Evolutionary conservation across 2,797 vertebrate genomes (phyloP).

Genomic region (Epinephelus malabaricus): DNA sequence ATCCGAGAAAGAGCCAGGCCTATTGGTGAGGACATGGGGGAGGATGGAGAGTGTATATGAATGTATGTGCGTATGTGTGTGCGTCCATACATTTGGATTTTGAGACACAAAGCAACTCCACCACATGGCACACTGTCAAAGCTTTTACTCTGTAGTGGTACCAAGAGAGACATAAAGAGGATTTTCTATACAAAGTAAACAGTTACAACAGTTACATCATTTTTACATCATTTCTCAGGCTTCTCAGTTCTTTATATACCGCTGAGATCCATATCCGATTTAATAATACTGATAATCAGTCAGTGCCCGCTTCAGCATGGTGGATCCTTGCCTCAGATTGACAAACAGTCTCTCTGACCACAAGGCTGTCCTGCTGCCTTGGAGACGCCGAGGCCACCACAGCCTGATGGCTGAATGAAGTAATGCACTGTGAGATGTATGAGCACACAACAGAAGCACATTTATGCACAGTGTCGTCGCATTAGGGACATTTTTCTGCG

Average conservation of each 20-base stretch:
- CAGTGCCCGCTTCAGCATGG: slow-evolving; percentile 11
- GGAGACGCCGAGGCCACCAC: background rate
- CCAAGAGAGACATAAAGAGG: slow-evolving; percentile 15
- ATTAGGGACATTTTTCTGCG: slow-evolving; percentile 43
- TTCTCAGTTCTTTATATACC: slow-evolving; percentile 26
- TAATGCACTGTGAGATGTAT: slow-evolving; percentile 15
- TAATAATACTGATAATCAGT: slow-evolving; percentile 14
- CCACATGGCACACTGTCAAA: slow-evolving; percentile 3
- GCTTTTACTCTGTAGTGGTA: slow-evolving; percentile 1
- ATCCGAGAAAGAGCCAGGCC: slow-evolving; percentile 90
- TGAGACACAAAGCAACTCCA: background rate
- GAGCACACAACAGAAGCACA: slow-evolving; percentile 1
- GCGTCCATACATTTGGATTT: slow-evolving; percentile 4
- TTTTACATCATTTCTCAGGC: slow-evolving; percentile 34
- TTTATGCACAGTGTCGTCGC: slow-evolving; percentile 12
- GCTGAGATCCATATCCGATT: slow-evolving; percentile 16
- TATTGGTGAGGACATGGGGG: slow-evolving; percentile 70
- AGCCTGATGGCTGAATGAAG: background rate
- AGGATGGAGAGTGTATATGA: background rate
- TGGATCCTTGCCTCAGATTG: background rate
- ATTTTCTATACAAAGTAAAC: slow-evolving; percentile 12
- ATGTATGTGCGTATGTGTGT: background rate
- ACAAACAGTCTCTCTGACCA: slow-evolving; percentile 16
- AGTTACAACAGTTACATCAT: slow-evolving; percentile 42
- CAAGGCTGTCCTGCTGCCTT: slow-evolving; percentile 3